A percentile compares a stretch with the other conserved stretches of the same genome.
Evolutionary conservation across 1,140 invertebrate genomes (phyloP).

Genomic region (Eupristina koningsbergeri): DNA sequence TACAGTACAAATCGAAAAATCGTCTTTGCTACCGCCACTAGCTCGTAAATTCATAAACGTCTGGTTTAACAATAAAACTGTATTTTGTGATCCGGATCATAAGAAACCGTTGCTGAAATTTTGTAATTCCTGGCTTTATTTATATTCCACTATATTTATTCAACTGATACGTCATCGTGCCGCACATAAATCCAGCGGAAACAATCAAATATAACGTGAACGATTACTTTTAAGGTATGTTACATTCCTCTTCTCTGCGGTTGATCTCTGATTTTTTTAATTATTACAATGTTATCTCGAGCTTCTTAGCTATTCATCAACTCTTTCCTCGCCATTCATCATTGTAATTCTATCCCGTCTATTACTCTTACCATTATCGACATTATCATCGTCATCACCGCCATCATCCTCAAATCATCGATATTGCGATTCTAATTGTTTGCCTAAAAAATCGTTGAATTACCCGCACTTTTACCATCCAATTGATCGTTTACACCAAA

Average conservation of each 20-base stretch:
- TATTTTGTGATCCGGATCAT: constrained; percentile 29
- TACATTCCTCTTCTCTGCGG: not conserved
- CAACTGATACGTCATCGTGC: not conserved
- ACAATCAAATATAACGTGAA: not conserved
- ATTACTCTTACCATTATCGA: too few species aligned
- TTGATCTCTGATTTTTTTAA: too few species aligned
- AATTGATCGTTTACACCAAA: too few species aligned
- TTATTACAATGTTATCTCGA: too few species aligned
- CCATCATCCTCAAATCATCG: too few species aligned
- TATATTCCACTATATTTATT: too few species aligned
- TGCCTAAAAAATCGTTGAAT: not conserved
- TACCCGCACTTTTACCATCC: not conserved
- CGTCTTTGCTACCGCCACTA: constrained; percentile 36
- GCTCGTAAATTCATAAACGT: constrained; percentile 36
- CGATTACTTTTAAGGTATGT: not conserved
- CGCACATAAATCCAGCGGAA: not conserved
- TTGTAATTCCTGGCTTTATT: constrained; percentile 2
- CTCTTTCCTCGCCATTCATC: too few species aligned
- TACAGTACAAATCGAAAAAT: constrained; percentile 10
- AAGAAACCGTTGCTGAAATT: constrained; percentile 19
- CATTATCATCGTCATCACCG: not conserved
- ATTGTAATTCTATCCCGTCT: too few species aligned
- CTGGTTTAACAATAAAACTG: not conserved
- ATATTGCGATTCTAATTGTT: not conserved
- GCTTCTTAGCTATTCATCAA: too few species aligned